Conservation (phyloP, 1,140 invertebrate genomes). For the Zaprionus ghesquierei region DNA sequence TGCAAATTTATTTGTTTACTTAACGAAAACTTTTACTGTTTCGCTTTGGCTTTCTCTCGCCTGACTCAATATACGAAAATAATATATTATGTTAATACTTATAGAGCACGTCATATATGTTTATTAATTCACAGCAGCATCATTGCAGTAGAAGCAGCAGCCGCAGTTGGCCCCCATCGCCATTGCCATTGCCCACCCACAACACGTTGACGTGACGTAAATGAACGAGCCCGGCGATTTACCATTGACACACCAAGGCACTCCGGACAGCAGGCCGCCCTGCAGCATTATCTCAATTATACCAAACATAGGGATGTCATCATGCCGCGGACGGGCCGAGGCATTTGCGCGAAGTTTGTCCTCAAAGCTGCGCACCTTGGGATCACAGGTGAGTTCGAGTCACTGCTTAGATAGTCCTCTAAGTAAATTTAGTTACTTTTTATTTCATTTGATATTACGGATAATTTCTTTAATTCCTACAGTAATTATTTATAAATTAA, state of each 20-base stretch:
- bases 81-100: conserved; percentile 12
- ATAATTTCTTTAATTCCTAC: too few relatives aligned
- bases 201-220: conserved; percentile 68
- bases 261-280: conserved; percentile 71
- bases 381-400: conserved; percentile 82
- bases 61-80: conserved; percentile 20
- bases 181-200: neutral
- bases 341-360: conserved; percentile 90
- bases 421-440: too few relatives aligned
- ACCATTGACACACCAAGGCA: conserved; percentile 70
- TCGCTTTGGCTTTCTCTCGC: neutral
- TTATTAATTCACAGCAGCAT: conserved; percentile 37
- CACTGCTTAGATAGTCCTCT: too few relatives aligned
- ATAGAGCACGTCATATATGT: conserved; percentile 43
- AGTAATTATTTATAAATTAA: too few relatives aligned
- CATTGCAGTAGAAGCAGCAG: conserved; percentile 45
- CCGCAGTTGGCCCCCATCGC: conserved; percentile 17
- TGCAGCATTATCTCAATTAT: conserved; percentile 80
- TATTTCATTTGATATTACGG: too few relatives aligned
- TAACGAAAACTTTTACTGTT: conserved; percentile 15
- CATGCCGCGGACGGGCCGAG: conserved; percentile 90
- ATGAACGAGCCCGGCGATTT: conserved; percentile 81
- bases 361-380: conserved; percentile 87
- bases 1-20: conserved; percentile 70
- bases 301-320: conserved; percentile 85